These are phyloP conservation scores for human DNA, from an alignment of 2,113 vertebrate genomes.

Conservation along the genomic window GRCh38 chr2:112111001-112111500, in stretches of 20 bases:
- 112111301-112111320: not conserved
- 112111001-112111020: not conserved
- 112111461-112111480: not conserved
- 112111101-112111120: not conserved
- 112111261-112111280: not conserved
- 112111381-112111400: not conserved
- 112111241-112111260: not conserved
- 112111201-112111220: not conserved
- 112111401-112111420: not conserved
- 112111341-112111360: not conserved
- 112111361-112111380: not conserved
- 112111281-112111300: not conserved
- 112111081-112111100: not conserved
- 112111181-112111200: not conserved
- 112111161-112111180: not conserved
- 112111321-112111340: not conserved
- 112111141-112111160: not conserved
- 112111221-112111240: not conserved
- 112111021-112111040: not conserved
- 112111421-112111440: not conserved
- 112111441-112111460: not conserved
- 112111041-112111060: not conserved
- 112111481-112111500: not conserved
- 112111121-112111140: not conserved
- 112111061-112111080: not conserved